Conservation (phyloP, 2,888 invertebrate species). For the Cheiracanthium punctorium region DNA sequence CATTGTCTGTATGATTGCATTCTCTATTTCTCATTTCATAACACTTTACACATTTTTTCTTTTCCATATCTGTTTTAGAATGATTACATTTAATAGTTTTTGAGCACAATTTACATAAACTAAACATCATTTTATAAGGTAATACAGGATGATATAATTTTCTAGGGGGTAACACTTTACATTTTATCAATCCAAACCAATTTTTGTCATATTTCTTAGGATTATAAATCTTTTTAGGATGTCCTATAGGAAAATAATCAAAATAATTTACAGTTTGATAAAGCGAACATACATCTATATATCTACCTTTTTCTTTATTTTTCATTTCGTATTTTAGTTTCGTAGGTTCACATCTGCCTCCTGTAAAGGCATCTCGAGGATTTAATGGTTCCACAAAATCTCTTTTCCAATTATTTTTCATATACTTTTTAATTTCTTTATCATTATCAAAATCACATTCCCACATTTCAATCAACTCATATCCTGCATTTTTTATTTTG, state of each 20-base stretch:
- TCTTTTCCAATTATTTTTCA: conserved; percentile 25
- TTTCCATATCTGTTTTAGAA: neutral
- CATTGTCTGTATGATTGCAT: neutral
- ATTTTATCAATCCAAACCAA: conserved; percentile 11
- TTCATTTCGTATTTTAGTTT: conserved; percentile 20
- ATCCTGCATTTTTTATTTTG: too few species aligned
- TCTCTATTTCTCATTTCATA: conserved; percentile 9
- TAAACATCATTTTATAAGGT: conserved; percentile 16
- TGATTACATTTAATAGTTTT: conserved; percentile 9
- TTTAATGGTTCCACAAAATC: conserved; percentile 32
- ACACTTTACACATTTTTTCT: neutral
- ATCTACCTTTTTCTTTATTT: neutral
- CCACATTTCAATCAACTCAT: conserved; percentile 26
- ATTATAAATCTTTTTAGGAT: too few species aligned
- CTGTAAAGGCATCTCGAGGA: conserved; percentile 8
- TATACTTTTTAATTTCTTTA: neutral
- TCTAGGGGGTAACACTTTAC: too few species aligned
- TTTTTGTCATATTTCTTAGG: conserved; percentile 10
- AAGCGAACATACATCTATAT: conserved; percentile 9
- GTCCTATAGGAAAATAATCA: neutral
- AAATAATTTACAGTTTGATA: conserved; percentile 17
- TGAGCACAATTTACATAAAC: too few species aligned
- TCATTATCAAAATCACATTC: neutral
- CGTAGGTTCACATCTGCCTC: too few species aligned
- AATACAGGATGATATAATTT: conserved; percentile 26